Conservation (phyloP, 35 echinoderm and acorn worm genomes). For the Apostichopus japonicus region DNA sequence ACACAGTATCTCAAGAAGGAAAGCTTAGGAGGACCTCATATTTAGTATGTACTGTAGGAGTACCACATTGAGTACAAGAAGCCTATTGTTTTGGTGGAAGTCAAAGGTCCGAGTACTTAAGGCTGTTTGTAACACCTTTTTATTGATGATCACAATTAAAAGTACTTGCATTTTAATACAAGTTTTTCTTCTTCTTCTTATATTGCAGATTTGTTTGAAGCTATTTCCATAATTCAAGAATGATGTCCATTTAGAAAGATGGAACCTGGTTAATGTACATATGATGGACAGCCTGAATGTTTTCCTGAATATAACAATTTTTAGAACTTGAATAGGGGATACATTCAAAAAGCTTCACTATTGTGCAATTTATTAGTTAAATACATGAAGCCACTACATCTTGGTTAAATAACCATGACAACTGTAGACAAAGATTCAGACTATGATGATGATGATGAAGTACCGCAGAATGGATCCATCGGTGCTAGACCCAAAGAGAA, state of each 20-base stretch:
- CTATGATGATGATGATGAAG: conserved; percentile 31
- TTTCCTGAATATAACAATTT: not conserved
- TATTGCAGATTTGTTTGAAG: not conserved
- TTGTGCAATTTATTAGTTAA: not conserved
- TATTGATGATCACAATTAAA: no score
- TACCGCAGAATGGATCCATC: conserved; percentile 52
- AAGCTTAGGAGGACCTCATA: no score
- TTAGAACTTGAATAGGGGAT: not conserved
- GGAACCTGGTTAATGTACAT: not conserved
- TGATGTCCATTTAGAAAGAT: not conserved
- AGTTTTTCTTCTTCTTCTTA: not conserved
- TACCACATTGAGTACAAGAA: no score
- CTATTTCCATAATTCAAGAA: not conserved
- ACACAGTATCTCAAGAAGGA: no score
- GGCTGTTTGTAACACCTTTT: no score
- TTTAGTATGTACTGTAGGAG: no score
- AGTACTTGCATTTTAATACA: no score
- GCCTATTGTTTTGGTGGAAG: no score
- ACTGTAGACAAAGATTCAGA: conserved; percentile 20
- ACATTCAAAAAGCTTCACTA: not conserved
- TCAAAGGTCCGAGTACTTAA: no score
- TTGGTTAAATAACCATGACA: conserved; percentile 31
- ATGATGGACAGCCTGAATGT: not conserved
- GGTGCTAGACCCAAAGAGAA: conserved; percentile 68
- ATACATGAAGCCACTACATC: no score